Conservation (phyloP, 2,113 vertebrate species). For the Nestor notabilis region DNA sequence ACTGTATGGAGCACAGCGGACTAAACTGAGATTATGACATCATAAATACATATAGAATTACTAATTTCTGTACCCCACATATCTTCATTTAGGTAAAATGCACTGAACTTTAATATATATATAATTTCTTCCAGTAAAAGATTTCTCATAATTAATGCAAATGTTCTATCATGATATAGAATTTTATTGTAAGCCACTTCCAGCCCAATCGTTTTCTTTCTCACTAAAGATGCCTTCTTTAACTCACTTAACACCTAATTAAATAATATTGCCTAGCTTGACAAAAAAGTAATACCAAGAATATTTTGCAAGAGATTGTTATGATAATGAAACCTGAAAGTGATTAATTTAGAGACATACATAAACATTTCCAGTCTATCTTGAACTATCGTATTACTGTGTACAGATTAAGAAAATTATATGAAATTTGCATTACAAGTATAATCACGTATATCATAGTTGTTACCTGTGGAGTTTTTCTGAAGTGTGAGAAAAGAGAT, state of each 20-base stretch:
- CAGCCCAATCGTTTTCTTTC: not conserved
- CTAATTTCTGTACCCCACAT: not conserved
- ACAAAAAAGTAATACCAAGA: constrained; percentile 12
- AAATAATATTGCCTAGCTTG: not conserved
- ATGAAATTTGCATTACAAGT: not conserved
- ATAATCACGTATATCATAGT: not conserved
- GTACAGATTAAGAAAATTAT: constrained; percentile 18
- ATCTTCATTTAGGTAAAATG: not conserved
- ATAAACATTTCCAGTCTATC: constrained; percentile 24
- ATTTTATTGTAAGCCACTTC: not conserved
- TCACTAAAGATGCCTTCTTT: not conserved
- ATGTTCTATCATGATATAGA: not conserved
- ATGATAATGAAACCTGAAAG: not conserved
- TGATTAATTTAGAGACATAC: constrained; percentile 18
- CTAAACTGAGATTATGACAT: not conserved
- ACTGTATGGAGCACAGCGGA: not conserved
- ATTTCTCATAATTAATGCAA: not conserved
- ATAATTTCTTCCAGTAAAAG: not conserved
- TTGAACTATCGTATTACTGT: not conserved
- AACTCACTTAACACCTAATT: constrained; percentile 5
- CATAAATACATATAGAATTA: not conserved
- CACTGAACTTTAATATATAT: not conserved
- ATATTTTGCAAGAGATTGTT: constrained; percentile 9
- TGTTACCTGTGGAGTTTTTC: not conserved
- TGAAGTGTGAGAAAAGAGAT: not conserved